Percentiles rank a stretch among this genome's conserved stretches.
phyloP scores from a whole-genome alignment of 2,797 vertebrate species.

The Sebastes taczanowskii region DNA sequence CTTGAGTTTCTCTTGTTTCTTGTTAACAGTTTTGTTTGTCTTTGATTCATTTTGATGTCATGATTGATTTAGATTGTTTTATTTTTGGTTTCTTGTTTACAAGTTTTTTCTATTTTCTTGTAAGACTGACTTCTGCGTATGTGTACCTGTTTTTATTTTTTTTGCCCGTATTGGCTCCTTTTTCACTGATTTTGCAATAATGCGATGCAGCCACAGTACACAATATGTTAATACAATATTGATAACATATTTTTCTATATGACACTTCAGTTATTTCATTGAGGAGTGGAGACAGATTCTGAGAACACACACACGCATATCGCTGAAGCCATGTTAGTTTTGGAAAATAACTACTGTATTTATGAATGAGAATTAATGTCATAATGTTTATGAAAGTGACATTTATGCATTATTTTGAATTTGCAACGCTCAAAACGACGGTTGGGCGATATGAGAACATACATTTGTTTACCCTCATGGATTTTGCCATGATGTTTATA shows the following conservation, averaged over 20 bases:
- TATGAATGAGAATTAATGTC: not conserved
- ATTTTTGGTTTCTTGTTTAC: not conserved
- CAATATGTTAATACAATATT: not conserved
- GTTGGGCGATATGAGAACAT: not conserved
- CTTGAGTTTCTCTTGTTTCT: not conserved
- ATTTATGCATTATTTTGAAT: not conserved
- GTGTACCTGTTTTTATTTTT: not conserved
- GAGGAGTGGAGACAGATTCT: not conserved
- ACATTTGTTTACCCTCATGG: not conserved
- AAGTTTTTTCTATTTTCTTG: not conserved
- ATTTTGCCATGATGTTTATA: not conserved
- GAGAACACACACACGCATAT: not conserved
- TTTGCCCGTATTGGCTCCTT: not conserved
- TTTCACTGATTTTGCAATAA: not conserved
- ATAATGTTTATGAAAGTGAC: not conserved
- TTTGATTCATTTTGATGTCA: not conserved
- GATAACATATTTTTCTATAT: not conserved
- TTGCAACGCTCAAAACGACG: not conserved
- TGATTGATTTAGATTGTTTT: not conserved
- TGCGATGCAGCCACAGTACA: not conserved
- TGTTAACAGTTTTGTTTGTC: not conserved
- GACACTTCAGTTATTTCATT: not conserved
- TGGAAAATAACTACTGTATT: not conserved
- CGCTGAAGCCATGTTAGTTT: no score
- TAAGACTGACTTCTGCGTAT: not conserved